Evolutionary conservation across 1,140 invertebrate genomes (phyloP).

Genomic region (Trachelipus rathkii): DNA sequence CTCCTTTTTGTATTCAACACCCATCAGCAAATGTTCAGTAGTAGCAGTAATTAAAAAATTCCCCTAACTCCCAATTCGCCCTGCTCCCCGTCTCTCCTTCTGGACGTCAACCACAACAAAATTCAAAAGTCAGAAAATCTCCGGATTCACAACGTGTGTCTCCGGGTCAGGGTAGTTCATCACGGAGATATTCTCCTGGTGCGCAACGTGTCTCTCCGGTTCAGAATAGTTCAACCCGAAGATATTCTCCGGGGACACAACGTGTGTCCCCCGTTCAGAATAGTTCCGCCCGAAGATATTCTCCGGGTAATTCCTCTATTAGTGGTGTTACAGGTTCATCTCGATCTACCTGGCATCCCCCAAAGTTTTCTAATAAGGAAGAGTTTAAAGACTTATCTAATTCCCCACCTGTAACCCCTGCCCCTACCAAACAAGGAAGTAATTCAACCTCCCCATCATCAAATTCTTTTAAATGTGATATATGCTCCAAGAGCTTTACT

Average conservation of each 20-base stretch:
- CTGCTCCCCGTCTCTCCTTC: not conserved
- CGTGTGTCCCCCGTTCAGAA: not conserved
- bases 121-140: not conserved
- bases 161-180: no score
- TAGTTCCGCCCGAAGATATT: not conserved
- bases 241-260: no score
- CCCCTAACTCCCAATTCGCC: not conserved
- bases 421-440: conserved; percentile 41
- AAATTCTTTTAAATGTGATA: conserved; percentile 38
- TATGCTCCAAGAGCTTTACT: conserved; percentile 43
- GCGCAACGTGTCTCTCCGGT: no score
- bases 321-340: not conserved
- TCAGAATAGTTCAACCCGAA: no score
- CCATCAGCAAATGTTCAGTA: not conserved
- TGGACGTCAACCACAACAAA: not conserved
- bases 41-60: not conserved
- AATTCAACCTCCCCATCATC: conserved; percentile 1
- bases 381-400: not conserved
- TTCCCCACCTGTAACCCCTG: conserved; percentile 32
- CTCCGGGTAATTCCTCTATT: not conserved
- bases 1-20: not conserved
- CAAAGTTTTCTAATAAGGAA: not conserved
- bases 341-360: not conserved
- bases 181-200: no score
- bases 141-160: no score